phyloP scores from a whole-genome alignment of 1,140 invertebrate species.

The Sitodiplosis mosellana region DNA sequence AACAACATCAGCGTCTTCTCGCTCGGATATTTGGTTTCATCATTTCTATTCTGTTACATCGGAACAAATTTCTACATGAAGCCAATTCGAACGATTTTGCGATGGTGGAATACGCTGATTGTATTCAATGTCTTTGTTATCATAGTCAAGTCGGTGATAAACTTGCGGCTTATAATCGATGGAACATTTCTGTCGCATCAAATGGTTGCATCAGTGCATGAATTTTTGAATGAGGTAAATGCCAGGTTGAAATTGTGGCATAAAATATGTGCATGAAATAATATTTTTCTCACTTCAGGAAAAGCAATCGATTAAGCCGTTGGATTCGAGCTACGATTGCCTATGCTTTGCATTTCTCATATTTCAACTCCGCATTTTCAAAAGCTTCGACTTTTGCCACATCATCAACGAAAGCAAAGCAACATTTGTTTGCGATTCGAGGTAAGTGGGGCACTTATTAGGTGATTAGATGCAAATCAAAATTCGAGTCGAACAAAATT shows the following conservation, averaged over 20 bases:
- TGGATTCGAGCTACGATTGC: constrained; percentile 77
- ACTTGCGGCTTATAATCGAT: no score
- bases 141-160: no score
- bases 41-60: constrained; percentile 88
- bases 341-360: constrained; percentile 79
- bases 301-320: constrained; percentile 46
- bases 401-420: constrained; percentile 80
- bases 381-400: constrained; percentile 84
- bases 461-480: no score
- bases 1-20: constrained; percentile 81
- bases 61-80: constrained; percentile 80
- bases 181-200: no score
- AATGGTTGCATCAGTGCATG: no score
- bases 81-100: constrained; percentile 54
- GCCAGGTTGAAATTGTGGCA: no score
- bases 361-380: constrained; percentile 70
- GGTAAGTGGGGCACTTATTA: no score
- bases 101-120: constrained; percentile 77
- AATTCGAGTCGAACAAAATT: no score
- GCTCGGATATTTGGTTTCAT: constrained; percentile 76
- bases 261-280: no score
- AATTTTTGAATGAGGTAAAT: no score
- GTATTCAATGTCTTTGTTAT: constrained; percentile 31
- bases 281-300: no score
- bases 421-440: constrained; percentile 71